Percentiles rank a stretch among this genome's conserved stretches.
Conservation (phyloP, 1,140 invertebrate genomes). For the Brachionus asplanchnoidis region DNA sequence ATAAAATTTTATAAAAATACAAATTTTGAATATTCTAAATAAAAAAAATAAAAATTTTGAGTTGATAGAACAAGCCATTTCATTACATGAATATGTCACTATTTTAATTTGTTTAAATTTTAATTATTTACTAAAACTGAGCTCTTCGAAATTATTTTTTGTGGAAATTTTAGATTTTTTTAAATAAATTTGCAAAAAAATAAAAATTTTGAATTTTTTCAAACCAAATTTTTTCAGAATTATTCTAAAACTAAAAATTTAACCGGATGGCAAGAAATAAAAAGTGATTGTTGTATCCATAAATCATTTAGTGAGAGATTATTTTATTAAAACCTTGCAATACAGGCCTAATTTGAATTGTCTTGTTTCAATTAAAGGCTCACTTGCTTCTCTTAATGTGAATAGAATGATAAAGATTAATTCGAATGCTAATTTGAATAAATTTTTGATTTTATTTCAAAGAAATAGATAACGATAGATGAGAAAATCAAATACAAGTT, state of each 20-base stretch:
- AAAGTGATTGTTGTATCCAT: not conserved
- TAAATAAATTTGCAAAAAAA: no score
- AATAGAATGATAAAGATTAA: constrained; percentile 4
- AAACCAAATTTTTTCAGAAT: no score
- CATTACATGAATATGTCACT: no score
- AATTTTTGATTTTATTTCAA: not conserved
- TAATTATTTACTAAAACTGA: no score
- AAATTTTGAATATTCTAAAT: no score
- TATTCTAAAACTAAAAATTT: not conserved
- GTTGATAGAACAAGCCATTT: no score
- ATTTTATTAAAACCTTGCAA: not conserved
- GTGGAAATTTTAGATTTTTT: no score
- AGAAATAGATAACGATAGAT: constrained; percentile 4
- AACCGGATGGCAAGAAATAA: not conserved
- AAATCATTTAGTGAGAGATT: not conserved
- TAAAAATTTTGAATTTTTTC: no score
- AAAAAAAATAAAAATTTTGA: no score
- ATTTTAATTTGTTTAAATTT: no score
- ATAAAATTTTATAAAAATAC: no score
- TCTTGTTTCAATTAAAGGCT: constrained; percentile 29
- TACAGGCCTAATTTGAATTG: not conserved
- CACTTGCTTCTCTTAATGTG: not conserved
- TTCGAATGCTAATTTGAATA: constrained; percentile 37
- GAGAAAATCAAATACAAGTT: not conserved
- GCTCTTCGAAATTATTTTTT: no score